Evolutionary conservation across 2,113 vertebrate genomes (phyloP).

Genomic region (Picathartes gymnocephalus): DNA sequence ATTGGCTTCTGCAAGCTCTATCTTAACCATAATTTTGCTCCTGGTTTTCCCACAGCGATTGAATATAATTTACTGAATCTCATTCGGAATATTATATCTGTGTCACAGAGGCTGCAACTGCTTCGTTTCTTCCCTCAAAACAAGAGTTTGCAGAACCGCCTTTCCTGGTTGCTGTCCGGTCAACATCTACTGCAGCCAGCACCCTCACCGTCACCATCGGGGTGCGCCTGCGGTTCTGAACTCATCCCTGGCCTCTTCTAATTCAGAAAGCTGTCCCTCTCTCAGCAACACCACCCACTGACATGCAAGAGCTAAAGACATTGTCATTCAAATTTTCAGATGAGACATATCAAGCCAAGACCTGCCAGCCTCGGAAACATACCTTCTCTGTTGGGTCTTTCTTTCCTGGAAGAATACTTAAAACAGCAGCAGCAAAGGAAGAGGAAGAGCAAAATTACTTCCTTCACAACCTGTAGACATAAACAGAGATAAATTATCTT

Average conservation of each 20-base stretch:
- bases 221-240: neutral
- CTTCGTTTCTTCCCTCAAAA: neutral
- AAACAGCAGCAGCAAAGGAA: neutral
- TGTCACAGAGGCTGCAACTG: neutral
- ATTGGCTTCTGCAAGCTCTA: neutral
- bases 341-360: neutral
- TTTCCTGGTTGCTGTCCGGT: neutral
- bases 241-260: neutral
- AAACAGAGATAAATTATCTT: neutral
- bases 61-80: neutral
- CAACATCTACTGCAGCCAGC: neutral
- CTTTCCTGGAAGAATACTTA: neutral
- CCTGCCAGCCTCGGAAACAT: neutral
- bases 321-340: neutral
- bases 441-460: neutral
- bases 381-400: neutral
- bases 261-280: neutral
- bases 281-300: neutral
- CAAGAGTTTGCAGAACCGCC: neutral
- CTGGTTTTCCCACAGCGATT: neutral
- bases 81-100: neutral
- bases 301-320: neutral
- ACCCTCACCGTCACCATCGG: fast-evolving
- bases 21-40: neutral
- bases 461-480: neutral